Percentiles rank a stretch among this genome's conserved stretches.
phyloP scores from a whole-genome alignment of 2,797 vertebrate genomes.

The Uromys caudimaculatus region DNA sequence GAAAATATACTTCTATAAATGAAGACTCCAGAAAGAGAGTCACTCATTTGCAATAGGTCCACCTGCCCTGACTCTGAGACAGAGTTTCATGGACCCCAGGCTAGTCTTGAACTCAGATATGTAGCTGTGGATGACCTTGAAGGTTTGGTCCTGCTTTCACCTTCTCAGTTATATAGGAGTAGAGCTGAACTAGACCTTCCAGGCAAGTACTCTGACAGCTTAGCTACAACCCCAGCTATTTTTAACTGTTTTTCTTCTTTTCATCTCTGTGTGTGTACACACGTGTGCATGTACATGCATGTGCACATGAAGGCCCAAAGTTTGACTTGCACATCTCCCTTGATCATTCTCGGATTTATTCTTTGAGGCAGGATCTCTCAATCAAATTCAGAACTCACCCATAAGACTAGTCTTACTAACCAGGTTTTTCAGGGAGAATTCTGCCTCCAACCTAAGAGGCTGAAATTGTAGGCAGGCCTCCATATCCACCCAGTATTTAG shows the following conservation, averaged over 20 bases:
- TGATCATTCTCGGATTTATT: neutral
- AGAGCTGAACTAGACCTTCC: neutral
- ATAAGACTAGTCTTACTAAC: neutral
- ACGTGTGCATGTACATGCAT: neutral
- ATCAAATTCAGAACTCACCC: neutral
- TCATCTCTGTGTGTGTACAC: neutral
- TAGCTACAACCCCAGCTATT: neutral
- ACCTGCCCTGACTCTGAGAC: neutral
- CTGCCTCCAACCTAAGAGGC: neutral
- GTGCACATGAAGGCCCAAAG: neutral
- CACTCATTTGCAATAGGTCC: neutral
- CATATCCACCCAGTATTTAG: neutral
- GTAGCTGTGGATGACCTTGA: neutral
- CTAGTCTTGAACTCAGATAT: neutral
- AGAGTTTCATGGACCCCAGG: neutral
- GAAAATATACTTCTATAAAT: neutral
- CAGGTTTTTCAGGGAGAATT: neutral
- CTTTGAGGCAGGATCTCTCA: neutral
- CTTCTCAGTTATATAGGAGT: neutral
- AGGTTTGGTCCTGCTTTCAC: neutral
- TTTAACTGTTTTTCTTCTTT: neutral
- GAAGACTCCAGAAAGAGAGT: neutral
- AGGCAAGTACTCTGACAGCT: neutral
- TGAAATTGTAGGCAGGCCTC: neutral
- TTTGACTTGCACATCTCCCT: neutral